A percentile compares a stretch with the other conserved stretches of the same genome.
Conservation (phyloP, 2,113 vertebrate species). For the Pangasianodon gigas region DNA sequence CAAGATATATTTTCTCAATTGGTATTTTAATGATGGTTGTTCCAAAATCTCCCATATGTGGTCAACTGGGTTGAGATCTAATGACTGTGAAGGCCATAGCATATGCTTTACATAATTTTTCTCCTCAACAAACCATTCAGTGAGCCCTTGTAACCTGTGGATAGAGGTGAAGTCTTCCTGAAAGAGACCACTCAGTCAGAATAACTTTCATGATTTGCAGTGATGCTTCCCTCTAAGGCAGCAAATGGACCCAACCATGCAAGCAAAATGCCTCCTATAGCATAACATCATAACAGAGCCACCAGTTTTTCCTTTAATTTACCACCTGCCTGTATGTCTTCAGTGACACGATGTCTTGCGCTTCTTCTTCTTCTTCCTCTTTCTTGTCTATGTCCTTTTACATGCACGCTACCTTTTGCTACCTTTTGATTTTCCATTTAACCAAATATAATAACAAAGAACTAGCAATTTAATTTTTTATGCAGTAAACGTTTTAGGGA, state of each 20-base stretch:
- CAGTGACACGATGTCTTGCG: not conserved
- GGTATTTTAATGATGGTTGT: not conserved
- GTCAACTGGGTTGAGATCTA: not conserved
- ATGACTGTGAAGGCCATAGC: not conserved
- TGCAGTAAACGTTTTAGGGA: not conserved
- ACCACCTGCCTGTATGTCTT: not conserved
- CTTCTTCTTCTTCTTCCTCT: not conserved
- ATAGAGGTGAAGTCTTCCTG: not conserved
- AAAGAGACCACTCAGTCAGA: not conserved
- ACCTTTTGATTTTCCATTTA: not conserved
- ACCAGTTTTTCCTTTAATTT: not conserved
- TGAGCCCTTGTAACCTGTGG: not conserved
- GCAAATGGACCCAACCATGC: not conserved
- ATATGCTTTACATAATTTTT: not conserved
- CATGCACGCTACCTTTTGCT: too few relatives aligned
- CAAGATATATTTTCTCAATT: not conserved
- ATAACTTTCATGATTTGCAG: not conserved
- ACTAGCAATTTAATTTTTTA: not conserved
- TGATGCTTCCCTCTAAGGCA: not conserved
- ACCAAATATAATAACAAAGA: not conserved
- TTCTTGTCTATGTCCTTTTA: not conserved
- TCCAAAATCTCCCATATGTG: not conserved
- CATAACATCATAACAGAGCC: not conserved
- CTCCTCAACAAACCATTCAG: not conserved
- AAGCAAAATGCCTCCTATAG: not conserved